These are phyloP conservation scores for Syrmaticus mikado DNA, from an alignment of 2,113 vertebrate species.

Conservation along the genomic window DNA sequence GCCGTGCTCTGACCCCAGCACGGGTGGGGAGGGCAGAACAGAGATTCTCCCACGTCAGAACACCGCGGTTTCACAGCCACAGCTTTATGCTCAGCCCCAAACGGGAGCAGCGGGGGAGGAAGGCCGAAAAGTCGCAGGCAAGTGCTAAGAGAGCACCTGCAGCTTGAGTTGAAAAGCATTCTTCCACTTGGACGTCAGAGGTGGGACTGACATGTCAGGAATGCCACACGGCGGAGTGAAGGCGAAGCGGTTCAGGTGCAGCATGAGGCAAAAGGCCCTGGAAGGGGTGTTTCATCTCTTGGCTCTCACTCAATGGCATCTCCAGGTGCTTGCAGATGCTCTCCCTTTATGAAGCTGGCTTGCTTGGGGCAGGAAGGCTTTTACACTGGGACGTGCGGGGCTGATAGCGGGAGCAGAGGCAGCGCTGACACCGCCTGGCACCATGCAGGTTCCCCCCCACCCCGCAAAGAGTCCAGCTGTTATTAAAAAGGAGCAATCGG, in stretches of 20 bases:
- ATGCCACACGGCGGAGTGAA: not conserved
- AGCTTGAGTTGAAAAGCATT: slow-evolving; percentile 23
- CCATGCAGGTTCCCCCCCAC: not conserved
- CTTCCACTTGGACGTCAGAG: not conserved
- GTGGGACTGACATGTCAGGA: not conserved
- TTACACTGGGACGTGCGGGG: no score
- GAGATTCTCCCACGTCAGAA: not conserved
- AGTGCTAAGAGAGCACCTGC: slow-evolving; percentile 19
- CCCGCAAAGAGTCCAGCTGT: not conserved
- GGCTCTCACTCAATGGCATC: no score
- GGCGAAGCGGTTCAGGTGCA: not conserved
- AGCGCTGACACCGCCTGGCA: not conserved
- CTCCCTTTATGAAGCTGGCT: not conserved
- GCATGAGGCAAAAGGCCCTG: not conserved
- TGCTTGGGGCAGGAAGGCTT: not conserved
- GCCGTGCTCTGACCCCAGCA: no score
- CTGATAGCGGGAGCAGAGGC: no score
- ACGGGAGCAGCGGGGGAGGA: not conserved
- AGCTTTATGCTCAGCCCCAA: slow-evolving; percentile 14
- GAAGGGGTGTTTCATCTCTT: not conserved
- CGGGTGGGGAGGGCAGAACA: not conserved
- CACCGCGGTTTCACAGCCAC: not conserved
- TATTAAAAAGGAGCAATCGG: slow-evolving; percentile 19
- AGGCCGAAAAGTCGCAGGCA: slow-evolving; percentile 26
- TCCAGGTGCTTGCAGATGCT: not conserved